A percentile compares a stretch with the other conserved stretches of the same genome.
These are phyloP conservation scores for Coenonympha glycerion DNA, from an alignment of 2,888 invertebrate species.

Conservation along the genomic window DNA sequence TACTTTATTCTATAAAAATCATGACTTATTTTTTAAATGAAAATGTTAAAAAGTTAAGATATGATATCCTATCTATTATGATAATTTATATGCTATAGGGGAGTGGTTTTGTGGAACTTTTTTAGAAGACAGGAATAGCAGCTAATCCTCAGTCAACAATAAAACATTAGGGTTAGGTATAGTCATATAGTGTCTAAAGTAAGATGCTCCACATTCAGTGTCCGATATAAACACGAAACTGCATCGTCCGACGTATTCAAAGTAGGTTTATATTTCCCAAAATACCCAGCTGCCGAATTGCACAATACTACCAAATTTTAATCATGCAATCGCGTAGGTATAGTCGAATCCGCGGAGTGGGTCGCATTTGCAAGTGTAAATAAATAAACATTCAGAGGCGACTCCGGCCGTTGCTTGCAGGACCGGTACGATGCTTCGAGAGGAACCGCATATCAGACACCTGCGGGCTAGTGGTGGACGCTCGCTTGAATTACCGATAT, in stretches of 20 bases:
- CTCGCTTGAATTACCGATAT: slow-evolving; percentile 34
- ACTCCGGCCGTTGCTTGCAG: background rate
- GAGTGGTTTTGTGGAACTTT: no score
- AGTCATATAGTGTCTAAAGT: background rate
- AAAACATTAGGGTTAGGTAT: no score
- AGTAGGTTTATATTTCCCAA: background rate
- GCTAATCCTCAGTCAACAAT: no score
- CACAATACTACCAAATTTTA: background rate
- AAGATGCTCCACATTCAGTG: background rate
- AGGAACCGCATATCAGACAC: slow-evolving; percentile 43
- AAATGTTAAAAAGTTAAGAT: no score
- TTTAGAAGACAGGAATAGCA: no score
- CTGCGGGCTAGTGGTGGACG: slow-evolving; percentile 45
- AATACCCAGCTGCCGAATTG: background rate
- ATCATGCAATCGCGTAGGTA: background rate
- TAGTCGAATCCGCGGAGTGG: slow-evolving; percentile 6
- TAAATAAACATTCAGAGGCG: slow-evolving; percentile 53
- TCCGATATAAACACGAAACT: background rate
- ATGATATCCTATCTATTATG: no score
- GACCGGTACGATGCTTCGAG: slow-evolving; percentile 36
- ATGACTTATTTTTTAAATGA: no score
- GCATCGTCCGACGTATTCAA: background rate
- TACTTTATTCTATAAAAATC: no score
- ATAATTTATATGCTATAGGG: no score
- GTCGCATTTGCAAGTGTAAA: slow-evolving; percentile 59